Percentiles rank a stretch among this genome's conserved stretches.
Evolutionary conservation across 2,113 vertebrate genomes (phyloP).

Genomic region (Uropsilus gracilis): DNA sequence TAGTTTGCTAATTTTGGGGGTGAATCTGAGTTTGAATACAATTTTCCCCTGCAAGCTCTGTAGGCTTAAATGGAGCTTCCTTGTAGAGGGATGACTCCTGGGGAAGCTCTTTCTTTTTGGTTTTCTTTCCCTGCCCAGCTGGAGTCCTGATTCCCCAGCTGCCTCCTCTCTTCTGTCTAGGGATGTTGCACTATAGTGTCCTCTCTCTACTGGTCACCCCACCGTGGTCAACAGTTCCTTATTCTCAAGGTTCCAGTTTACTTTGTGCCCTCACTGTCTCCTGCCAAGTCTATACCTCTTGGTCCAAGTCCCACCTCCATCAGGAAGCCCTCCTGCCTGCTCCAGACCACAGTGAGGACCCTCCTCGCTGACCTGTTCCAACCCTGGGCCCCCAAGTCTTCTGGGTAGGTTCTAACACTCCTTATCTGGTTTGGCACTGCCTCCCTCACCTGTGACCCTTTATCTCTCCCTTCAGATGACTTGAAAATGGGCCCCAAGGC

Average conservation of each 20-base stretch:
- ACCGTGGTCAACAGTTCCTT: neutral
- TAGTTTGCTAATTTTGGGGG: neutral
- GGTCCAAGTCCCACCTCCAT: neutral
- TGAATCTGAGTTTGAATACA: neutral
- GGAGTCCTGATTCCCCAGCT: neutral
- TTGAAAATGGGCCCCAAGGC: neutral
- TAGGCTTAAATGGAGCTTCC: neutral
- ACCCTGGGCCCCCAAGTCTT: neutral
- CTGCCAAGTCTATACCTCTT: neutral
- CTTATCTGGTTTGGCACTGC: neutral
- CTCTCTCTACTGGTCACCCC: neutral
- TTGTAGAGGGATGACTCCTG: neutral
- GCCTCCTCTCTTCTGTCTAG: neutral
- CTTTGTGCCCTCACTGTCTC: neutral
- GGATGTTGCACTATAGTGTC: neutral
- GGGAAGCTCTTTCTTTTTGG: neutral
- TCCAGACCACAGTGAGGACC: neutral
- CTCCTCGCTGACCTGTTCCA: neutral
- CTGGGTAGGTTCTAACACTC: neutral
- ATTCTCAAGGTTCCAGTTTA: neutral
- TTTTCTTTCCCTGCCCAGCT: neutral
- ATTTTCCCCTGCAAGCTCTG: neutral
- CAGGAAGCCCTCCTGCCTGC: conserved; percentile 7
- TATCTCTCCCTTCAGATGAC: neutral
- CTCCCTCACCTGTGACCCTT: neutral